Percentiles rank a stretch among this genome's conserved stretches.
Conservation (phyloP, 2,797 vertebrate genomes). For the Morus bassanus region DNA sequence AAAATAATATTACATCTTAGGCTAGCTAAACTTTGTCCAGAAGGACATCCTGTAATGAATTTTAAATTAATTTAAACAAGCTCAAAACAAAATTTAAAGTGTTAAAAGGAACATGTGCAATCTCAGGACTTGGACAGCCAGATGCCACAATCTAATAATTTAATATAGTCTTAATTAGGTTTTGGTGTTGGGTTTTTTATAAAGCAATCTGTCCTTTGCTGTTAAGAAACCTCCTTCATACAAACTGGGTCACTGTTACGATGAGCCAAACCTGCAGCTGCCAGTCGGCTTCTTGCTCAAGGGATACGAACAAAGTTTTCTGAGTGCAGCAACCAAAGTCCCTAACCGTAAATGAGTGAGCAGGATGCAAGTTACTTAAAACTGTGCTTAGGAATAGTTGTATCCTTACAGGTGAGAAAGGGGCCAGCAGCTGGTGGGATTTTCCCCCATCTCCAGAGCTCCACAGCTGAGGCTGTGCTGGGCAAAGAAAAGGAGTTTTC, state of each 20-base stretch:
- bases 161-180: not conserved
- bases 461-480: fast-evolving
- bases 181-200: not conserved
- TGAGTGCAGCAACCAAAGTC: not conserved
- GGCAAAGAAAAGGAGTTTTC: not conserved
- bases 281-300: not conserved
- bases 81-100: not conserved
- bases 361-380: no score
- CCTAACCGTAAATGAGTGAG: fast-evolving
- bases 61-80: not conserved
- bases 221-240: not conserved
- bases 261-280: not conserved
- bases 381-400: not conserved
- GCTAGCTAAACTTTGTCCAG: not conserved
- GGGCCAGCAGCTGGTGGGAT: not conserved
- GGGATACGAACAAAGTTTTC: not conserved
- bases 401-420: fast-evolving
- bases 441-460: not conserved
- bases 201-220: not conserved
- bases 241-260: fast-evolving
- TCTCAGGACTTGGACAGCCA: not conserved
- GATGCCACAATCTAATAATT: not conserved
- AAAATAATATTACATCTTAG: not conserved
- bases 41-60: not conserved
- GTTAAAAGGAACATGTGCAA: not conserved